phyloP scores from a whole-genome alignment of 2,797 vertebrate genomes.

The Morus bassanus region DNA sequence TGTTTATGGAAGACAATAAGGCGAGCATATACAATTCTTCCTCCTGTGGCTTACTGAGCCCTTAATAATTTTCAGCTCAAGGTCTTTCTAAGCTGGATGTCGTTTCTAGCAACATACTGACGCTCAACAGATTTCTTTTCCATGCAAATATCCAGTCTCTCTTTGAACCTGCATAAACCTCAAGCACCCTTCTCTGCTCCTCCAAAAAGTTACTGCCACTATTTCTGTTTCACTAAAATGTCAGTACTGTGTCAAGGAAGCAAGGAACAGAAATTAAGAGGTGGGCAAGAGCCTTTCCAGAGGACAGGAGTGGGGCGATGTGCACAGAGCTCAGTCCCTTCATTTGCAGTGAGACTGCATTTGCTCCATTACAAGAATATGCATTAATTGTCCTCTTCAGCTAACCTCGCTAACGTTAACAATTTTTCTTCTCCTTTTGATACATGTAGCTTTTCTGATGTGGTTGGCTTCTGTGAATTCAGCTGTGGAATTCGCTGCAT shows the following conservation, averaged over 20 bases:
- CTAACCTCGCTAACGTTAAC: not conserved
- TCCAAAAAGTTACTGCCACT: not conserved
- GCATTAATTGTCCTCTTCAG: not conserved
- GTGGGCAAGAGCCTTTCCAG: not conserved
- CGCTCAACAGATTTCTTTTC: not conserved
- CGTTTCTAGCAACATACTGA: not conserved
- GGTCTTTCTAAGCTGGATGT: not conserved
- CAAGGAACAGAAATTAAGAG: not conserved
- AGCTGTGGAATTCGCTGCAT: not conserved
- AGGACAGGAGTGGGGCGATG: not conserved
- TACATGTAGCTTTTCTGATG: not conserved
- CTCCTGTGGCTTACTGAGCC: not conserved
- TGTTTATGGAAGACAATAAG: not conserved
- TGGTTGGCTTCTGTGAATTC: not conserved
- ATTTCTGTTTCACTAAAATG: not conserved
- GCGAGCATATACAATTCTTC: not conserved
- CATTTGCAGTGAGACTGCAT: not conserved
- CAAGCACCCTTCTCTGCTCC: not conserved
- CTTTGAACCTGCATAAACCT: not conserved
- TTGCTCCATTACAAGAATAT: not conserved
- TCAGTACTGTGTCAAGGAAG: not conserved
- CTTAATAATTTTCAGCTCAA: not conserved
- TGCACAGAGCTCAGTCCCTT: not conserved
- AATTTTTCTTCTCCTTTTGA: not conserved
- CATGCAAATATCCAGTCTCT: not conserved